Evolutionary conservation across 2,797 vertebrate genomes (phyloP), one percentile per base, ranked within the genome.

Genomic region (Morelia viridis): DNA sequence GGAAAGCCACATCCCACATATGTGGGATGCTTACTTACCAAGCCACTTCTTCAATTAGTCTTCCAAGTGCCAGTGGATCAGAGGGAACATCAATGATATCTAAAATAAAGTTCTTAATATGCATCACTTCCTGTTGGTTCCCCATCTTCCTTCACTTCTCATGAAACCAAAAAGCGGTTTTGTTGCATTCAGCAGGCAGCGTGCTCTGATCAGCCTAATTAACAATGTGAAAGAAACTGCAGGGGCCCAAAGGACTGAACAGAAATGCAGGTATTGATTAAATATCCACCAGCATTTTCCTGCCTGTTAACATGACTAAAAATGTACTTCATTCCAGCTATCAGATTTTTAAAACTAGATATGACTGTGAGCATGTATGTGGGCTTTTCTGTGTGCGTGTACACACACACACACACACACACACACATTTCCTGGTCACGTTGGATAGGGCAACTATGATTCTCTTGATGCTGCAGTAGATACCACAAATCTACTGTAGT

Each of bases 261-360:
- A 91, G 31, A 46, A 64, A 94, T 91, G 68, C 28, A 62, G n/a
- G 22, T 90, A 92, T 92, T 87, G 92, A 87, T 90, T 87, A 90
- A 24, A 41, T 46, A 87, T 24, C 41, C 57, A 64, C 13, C 22
- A 87, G 84, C 24, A 31, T 80, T 91, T 80, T 31, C 90, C 89
- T 4, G 31, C 90, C 22, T 91, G 64, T 19, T 93, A 76, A 26
- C 90, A 76, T 28, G 61, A 86, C 56, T 62, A 93, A 62, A 57
- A 0, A 58, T 1, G 28, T 85, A 64, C 57, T 90, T 92, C 84
- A 85, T 68, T 65, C 84, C 53, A 53, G 68, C 85, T 57, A 50
- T 90, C 31, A 61, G 31, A 22, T 22, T 53, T 53, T 53, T 7
- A 53, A 53, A 53, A 53, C 50, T 53, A 53, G 50, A 53, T 53